These are phyloP conservation scores for Anoplopoma fimbria DNA, from an alignment of 2,113 vertebrate genomes.

Conservation along the genomic window DNA sequence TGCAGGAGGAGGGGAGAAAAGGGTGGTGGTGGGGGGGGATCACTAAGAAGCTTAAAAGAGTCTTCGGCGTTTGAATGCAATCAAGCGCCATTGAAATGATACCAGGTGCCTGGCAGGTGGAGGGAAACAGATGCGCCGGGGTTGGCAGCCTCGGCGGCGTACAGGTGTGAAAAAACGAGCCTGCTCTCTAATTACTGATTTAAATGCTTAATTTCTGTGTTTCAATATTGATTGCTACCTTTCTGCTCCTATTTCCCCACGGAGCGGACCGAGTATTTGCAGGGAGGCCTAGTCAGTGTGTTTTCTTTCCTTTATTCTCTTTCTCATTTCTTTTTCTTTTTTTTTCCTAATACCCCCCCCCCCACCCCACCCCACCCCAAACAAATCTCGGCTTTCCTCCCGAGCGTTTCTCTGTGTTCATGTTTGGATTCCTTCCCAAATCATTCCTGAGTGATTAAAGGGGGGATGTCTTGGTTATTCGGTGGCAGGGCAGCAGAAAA, in stretches of 20 bases:
- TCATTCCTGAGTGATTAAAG: constrained; percentile 75
- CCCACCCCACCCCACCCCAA: constrained; percentile 26
- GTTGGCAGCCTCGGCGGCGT: constrained; percentile 90
- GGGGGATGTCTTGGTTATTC: constrained; percentile 77
- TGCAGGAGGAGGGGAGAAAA: constrained; percentile 64
- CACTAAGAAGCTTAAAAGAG: constrained; percentile 98
- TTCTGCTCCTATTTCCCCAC: constrained; percentile 81
- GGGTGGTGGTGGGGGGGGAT: constrained; percentile 54
- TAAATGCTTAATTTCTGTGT: constrained; percentile 97
- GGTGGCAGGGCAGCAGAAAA: constrained; percentile 75
- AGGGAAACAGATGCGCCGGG: constrained; percentile 93
- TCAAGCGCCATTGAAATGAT: constrained; percentile 98
- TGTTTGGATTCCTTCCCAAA: constrained; percentile 83
- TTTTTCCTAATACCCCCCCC: constrained; percentile 39
- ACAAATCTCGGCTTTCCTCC: constrained; percentile 71
- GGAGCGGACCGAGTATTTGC: constrained; percentile 64
- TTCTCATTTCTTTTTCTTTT: constrained; percentile 12
- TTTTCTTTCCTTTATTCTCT: constrained; percentile 55
- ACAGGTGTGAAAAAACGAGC: constrained; percentile 97
- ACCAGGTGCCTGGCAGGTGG: constrained; percentile 99
- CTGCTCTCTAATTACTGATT: constrained; percentile 96
- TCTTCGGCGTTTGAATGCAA: constrained; percentile 93
- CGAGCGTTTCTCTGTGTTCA: constrained; percentile 62
- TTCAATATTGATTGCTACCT: constrained; percentile 98
- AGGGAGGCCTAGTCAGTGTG: constrained; percentile 61